Evolutionary conservation across 2,797 vertebrate genomes (phyloP).

Genomic region (Poecilia picta): DNA sequence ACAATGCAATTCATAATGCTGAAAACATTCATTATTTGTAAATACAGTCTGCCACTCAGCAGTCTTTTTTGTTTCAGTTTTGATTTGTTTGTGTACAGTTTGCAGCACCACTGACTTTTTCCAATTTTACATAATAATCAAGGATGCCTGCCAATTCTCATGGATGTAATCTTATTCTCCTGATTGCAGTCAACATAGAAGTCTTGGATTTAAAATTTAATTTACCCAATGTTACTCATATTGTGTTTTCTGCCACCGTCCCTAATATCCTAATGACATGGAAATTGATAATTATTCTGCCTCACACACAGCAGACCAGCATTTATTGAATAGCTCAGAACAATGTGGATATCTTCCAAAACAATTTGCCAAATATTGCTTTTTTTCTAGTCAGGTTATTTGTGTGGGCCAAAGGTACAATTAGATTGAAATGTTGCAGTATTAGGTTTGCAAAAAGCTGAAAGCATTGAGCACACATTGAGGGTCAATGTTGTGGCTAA

Average conservation of each 20-base stretch:
- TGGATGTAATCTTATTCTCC: slow-evolving; percentile 70
- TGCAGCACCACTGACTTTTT: slow-evolving; percentile 21
- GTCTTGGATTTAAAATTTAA: slow-evolving; percentile 68
- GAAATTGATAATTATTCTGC: slow-evolving; percentile 84
- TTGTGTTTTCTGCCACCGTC: slow-evolving; percentile 71
- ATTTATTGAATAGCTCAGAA: slow-evolving; percentile 75
- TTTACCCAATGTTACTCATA: slow-evolving; percentile 67
- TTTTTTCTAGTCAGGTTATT: slow-evolving; percentile 44
- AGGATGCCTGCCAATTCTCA: slow-evolving; percentile 52
- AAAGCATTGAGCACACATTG: slow-evolving; percentile 28
- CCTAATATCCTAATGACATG: slow-evolving; percentile 77
- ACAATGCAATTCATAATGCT: slow-evolving; percentile 47
- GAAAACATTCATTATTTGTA: slow-evolving; percentile 44
- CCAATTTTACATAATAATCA: slow-evolving; percentile 53
- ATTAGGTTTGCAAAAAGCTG: slow-evolving; percentile 40
- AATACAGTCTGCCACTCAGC: neutral
- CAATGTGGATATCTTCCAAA: slow-evolving; percentile 71
- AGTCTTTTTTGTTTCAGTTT: slow-evolving; percentile 31
- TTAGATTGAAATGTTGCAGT: slow-evolving; percentile 46
- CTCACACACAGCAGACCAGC: slow-evolving; percentile 57
- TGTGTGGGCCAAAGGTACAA: slow-evolving; percentile 35
- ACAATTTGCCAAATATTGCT: slow-evolving; percentile 69
- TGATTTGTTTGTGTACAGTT: slow-evolving; percentile 50
- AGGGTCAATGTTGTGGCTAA: slow-evolving; percentile 4
- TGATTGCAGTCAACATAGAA: slow-evolving; percentile 65